A percentile compares a stretch with the other conserved stretches of the same genome.
Evolutionary conservation across 2,113 vertebrate genomes (phyloP).

Genomic region (Erythrolamprus reginae): DNA sequence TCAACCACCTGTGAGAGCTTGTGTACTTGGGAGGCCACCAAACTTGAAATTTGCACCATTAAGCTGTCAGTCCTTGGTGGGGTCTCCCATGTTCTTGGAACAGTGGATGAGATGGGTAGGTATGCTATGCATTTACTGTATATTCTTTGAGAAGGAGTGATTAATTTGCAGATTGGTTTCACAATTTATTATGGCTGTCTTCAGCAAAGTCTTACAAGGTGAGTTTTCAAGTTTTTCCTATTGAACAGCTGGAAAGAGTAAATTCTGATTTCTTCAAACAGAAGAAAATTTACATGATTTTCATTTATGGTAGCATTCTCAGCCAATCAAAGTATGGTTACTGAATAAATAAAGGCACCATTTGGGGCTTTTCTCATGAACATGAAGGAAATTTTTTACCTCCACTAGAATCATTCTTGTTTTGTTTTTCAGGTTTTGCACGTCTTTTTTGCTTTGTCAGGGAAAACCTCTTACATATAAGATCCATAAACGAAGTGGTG

Average conservation of each 20-base stretch:
- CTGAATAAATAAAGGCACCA: neutral
- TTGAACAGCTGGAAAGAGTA: neutral
- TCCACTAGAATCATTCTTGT: neutral
- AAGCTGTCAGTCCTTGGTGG: constrained; percentile 58
- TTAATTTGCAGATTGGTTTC: neutral
- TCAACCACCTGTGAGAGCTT: constrained; percentile 29
- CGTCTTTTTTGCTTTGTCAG: constrained; percentile 72
- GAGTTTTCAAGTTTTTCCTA: neutral
- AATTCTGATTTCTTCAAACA: neutral
- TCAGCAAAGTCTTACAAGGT: neutral
- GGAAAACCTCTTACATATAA: constrained; percentile 68
- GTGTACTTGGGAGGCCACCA: constrained; percentile 67
- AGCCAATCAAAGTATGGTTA: neutral
- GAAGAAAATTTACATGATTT: neutral
- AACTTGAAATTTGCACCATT: constrained; percentile 70
- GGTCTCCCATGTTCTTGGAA: constrained; percentile 60
- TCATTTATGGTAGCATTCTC: neutral
- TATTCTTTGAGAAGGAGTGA: neutral
- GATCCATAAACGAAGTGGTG: constrained; percentile 77
- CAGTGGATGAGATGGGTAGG: constrained; percentile 84
- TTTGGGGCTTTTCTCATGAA: neutral
- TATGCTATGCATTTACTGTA: neutral
- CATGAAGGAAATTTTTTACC: neutral
- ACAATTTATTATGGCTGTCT: neutral
- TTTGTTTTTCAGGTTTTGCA: constrained; percentile 71